These are phyloP conservation scores for Coracias cyanogaster DNA, from an alignment of 2,797 vertebrate genomes.

Conservation along the genomic window DNA sequence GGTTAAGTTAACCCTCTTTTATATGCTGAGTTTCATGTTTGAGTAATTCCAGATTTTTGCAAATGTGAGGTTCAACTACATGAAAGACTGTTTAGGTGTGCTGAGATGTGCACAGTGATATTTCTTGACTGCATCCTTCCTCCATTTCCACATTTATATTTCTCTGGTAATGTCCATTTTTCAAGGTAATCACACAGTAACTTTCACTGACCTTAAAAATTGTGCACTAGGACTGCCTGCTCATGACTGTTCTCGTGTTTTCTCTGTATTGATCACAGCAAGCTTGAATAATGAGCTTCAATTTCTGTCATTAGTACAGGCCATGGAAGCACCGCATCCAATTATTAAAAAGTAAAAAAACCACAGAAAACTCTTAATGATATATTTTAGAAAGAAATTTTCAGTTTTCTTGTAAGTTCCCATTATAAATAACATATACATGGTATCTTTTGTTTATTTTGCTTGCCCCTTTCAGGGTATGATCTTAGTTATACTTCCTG, in stretches of 20 bases:
- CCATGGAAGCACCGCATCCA: not conserved
- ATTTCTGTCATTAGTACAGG: constrained; percentile 14
- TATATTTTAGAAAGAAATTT: not conserved
- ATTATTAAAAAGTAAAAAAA: not conserved
- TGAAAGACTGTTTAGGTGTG: not conserved
- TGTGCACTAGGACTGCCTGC: not conserved
- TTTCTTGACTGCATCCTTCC: not conserved
- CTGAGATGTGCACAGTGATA: not conserved
- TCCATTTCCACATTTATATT: not conserved
- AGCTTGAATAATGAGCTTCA: constrained; percentile 26
- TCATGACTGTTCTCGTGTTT: not conserved
- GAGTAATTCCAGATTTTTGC: constrained; percentile 26
- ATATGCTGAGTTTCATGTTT: not conserved
- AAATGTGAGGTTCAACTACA: not conserved
- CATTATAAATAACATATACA: not conserved
- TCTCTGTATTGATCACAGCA: constrained; percentile 32
- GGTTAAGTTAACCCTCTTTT: constrained; percentile 7
- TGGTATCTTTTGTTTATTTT: constrained; percentile 7
- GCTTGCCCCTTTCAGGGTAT: not conserved
- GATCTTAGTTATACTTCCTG: not conserved
- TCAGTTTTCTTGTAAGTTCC: not conserved
- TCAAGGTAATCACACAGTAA: not conserved
- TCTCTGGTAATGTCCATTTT: not conserved
- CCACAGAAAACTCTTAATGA: not conserved
- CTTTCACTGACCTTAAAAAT: constrained; percentile 18